Evolutionary conservation across 2,888 invertebrate genomes (phyloP).

Genomic region (Pteria penguin): DNA sequence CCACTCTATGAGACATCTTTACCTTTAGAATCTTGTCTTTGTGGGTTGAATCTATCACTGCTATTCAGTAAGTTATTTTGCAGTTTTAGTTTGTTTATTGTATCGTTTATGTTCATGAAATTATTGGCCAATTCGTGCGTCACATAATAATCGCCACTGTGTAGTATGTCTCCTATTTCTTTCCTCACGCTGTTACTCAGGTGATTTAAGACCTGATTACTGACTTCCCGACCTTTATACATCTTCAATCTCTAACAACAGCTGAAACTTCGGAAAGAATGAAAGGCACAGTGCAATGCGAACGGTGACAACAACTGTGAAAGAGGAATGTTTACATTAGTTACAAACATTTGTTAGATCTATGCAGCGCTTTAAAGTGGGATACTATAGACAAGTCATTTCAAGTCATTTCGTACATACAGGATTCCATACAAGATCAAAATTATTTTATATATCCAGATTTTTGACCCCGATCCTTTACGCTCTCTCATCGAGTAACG

Average conservation of each 20-base stretch:
- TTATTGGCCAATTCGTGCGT: constrained; percentile 75
- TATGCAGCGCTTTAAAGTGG: no score
- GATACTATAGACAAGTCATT: no score
- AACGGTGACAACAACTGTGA: not conserved
- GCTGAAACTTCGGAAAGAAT: no score
- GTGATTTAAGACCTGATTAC: constrained; percentile 34
- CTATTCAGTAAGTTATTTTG: constrained; percentile 71
- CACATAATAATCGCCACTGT: constrained; percentile 74
- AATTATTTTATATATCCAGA: no score
- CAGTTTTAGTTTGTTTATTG: constrained; percentile 74
- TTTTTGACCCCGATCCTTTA: no score
- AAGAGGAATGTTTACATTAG: not conserved
- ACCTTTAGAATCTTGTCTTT: no score
- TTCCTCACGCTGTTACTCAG: constrained; percentile 50
- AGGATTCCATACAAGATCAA: no score
- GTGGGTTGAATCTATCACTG: constrained; percentile 53
- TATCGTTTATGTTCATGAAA: constrained; percentile 70
- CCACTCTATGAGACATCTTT: no score
- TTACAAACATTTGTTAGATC: constrained; percentile 35
- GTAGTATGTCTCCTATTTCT: constrained; percentile 64
- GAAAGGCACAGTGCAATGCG: constrained; percentile 8
- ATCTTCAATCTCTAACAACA: constrained; percentile 30
- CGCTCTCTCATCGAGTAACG: no score
- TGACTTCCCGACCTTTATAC: constrained; percentile 5
- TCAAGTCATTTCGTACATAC: no score